A percentile compares a stretch with the other conserved stretches of the same genome.
These are phyloP conservation scores for Nasonia vitripennis DNA, from an alignment of 1,140 invertebrate species.

Conservation along the genomic window DNA sequence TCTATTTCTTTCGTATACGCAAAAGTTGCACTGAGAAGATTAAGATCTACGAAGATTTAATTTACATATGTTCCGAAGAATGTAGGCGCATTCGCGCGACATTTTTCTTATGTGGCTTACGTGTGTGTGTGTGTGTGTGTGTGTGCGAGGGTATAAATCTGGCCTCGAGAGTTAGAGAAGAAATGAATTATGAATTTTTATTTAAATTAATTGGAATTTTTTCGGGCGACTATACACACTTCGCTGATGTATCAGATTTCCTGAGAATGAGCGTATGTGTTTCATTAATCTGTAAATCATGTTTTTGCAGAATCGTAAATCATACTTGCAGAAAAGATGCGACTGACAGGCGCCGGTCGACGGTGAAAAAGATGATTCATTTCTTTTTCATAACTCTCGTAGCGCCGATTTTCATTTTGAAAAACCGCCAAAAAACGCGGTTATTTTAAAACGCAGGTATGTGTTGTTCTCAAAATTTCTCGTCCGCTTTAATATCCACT, in stretches of 20 bases:
- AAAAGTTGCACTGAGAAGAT: constrained; percentile 39
- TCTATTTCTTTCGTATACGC: constrained; percentile 21
- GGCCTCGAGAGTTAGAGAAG: background rate
- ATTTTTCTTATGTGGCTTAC: background rate
- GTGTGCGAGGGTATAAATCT: background rate
- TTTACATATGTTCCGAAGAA: background rate
- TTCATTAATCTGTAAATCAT: too few species aligned
- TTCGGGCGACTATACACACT: too few species aligned
- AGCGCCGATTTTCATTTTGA: too few species aligned
- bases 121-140: background rate
- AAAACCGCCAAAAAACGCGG: too few species aligned
- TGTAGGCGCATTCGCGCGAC: background rate
- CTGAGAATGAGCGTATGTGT: too few species aligned
- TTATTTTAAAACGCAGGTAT: too few species aligned
- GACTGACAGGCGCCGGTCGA: too few species aligned
- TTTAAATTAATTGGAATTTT: background rate
- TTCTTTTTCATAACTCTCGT: too few species aligned
- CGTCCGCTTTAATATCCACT: background rate
- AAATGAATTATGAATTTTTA: background rate
- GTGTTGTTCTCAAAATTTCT: background rate
- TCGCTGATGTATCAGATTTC: too few species aligned
- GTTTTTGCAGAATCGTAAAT: background rate
- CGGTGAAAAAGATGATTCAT: too few species aligned
- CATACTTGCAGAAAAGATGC: background rate
- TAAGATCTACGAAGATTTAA: constrained; percentile 28